These are phyloP conservation scores for Eubucco bourcierii DNA, from an alignment of 2,113 vertebrate genomes.

Conservation along the genomic window DNA sequence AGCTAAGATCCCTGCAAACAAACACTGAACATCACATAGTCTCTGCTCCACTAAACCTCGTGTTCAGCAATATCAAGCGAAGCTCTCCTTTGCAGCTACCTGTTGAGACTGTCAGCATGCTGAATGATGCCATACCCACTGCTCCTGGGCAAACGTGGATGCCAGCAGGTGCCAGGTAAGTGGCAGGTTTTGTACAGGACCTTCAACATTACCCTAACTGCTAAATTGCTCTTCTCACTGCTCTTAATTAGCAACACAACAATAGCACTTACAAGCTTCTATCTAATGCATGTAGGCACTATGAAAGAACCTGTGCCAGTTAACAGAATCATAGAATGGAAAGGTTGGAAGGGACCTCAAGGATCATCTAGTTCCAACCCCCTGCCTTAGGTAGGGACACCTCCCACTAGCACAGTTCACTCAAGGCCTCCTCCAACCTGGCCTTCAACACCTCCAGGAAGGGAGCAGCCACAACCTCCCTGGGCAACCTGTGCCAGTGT, in stretches of 20 bases:
- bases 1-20: neutral
- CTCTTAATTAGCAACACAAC: neutral
- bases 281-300: rapidly evolving
- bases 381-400: too few species aligned
- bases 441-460: too few species aligned
- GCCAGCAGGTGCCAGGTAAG: neutral
- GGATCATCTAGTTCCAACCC: too few species aligned
- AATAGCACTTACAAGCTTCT: neutral
- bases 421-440: too few species aligned
- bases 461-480: too few species aligned
- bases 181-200: neutral
- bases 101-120: neutral
- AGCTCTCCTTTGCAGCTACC: neutral
- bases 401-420: too few species aligned
- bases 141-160: neutral
- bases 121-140: neutral
- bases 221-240: neutral
- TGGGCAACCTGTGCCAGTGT: too few species aligned
- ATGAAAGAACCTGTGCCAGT: neutral
- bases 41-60: neutral
- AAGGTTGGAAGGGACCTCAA: too few species aligned
- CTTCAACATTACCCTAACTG: neutral
- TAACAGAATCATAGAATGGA: too few species aligned
- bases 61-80: neutral
- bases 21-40: neutral